phyloP scores from a whole-genome alignment of 2,113 vertebrate genomes.

The Peromyscus maniculatus region DNA sequence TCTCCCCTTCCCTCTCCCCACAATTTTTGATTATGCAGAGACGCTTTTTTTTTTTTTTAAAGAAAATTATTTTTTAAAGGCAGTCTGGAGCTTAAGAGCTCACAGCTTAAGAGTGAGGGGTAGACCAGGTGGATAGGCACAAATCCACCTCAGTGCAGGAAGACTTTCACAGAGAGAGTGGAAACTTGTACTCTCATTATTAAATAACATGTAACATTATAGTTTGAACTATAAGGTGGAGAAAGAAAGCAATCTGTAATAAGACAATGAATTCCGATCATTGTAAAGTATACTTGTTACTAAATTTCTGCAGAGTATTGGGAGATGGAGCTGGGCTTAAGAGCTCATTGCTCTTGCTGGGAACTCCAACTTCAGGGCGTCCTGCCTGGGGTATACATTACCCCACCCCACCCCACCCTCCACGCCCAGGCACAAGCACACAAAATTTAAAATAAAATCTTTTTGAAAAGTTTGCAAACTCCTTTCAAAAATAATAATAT shows the following conservation, averaged over 20 bases:
- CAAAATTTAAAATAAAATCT: neutral
- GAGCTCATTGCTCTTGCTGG: neutral
- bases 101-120: neutral
- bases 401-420: neutral
- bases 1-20: no score
- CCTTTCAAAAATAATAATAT: neutral
- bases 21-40: no score
- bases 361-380: no score
- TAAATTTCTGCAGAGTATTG: neutral
- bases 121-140: neutral
- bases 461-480: slow-evolving; percentile 1
- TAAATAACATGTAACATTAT: neutral
- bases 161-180: neutral
- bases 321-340: neutral
- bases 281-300: neutral
- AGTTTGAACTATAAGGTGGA: neutral
- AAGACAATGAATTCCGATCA: neutral
- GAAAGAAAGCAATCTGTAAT: slow-evolving; percentile 16
- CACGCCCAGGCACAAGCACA: neutral
- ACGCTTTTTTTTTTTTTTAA: neutral
- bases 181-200: neutral
- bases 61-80: neutral
- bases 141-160: neutral
- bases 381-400: no score
- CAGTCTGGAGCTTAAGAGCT: neutral